Evolutionary conservation across 2,888 invertebrate genomes (phyloP), one percentile per base, ranked within the genome.

Genomic region (Patella pellucida): DNA sequence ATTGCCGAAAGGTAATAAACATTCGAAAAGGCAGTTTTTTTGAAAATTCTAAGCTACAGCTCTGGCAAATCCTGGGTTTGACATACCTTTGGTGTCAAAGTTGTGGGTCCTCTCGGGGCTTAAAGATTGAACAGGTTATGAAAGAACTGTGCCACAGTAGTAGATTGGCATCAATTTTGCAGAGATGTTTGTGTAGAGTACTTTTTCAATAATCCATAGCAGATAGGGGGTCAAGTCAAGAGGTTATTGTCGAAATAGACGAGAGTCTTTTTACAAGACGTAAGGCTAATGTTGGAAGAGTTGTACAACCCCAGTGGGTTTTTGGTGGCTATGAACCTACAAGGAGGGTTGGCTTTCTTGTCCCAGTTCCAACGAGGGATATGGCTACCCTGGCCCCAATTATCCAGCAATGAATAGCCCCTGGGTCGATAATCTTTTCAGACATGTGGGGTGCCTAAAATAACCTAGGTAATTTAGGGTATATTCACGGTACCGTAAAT

Each of bases 1-100:
- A 14, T 14, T 56, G 56, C 14, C 4, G 56, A 19, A 56, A 56
- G 14, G 19, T 56, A 4, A 56, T 56, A 7, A 56, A 56, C 14
- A 56, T 56, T 19, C 56, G 56, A 15, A 56, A 56, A 56, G 56
- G 56, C 9, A 56, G 56, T 56, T 56, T 56, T 27, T 56, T 56
- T 56, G 56, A 7, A 56, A 15, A 19, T 5, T 56, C 56, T 15
- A 16, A 14, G 7, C 15, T 56, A 14, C 9, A 16, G 0, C 4
- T 56, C 19, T 56, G 56, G 56, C 16, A 56, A 56, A 56, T 56
- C 19, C 56, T 56, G 56, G 56, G 56, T 12, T 19, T 56, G 1
- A 56, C 56, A 14, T 56, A 56, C 56, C 16, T 56, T 1, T 56
- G 56, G 56, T 56, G n/a, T n/a, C 16, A 19, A 19, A 19, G 56